A percentile compares a stretch with the other conserved stretches of the same genome.
Evolutionary conservation across 2,888 invertebrate genomes (phyloP).

Genomic region (Nemotelus nigrinus): DNA sequence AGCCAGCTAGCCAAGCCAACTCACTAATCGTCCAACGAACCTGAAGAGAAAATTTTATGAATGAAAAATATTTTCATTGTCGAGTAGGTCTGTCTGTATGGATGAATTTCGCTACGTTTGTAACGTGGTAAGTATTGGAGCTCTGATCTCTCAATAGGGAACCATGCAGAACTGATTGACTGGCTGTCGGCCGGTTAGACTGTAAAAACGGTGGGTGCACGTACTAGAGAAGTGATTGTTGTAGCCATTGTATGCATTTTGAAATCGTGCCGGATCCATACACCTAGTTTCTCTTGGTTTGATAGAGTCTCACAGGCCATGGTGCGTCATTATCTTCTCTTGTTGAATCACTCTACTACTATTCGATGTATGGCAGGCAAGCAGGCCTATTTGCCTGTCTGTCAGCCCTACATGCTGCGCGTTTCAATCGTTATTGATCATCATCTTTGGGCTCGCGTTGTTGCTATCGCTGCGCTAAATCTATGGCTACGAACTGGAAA

Average conservation of each 20-base stretch:
- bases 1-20: not conserved
- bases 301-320: not conserved
- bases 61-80: slow-evolving; percentile 25
- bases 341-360: slow-evolving; percentile 1
- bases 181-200: not conserved
- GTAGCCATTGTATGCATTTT: slow-evolving; percentile 21
- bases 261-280: slow-evolving; percentile 4
- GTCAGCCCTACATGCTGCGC: not conserved
- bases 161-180: no score
- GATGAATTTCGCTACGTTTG: not conserved
- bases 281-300: not conserved
- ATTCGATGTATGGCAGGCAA: not conserved
- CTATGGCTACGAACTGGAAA: slow-evolving; percentile 5
- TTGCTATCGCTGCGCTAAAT: not conserved
- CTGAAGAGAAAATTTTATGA: slow-evolving; percentile 31
- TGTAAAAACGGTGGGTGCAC: not conserved
- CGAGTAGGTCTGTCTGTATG: not conserved
- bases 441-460: not conserved
- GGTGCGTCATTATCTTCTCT: not conserved
- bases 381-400: not conserved
- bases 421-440: slow-evolving; percentile 6
- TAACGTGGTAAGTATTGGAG: no score
- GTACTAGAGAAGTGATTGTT: not conserved
- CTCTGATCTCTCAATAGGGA: no score
- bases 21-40: slow-evolving; percentile 31